Evolutionary conservation across 2,113 vertebrate genomes (phyloP).

Genomic region (Chascanopsetta lugubris): DNA sequence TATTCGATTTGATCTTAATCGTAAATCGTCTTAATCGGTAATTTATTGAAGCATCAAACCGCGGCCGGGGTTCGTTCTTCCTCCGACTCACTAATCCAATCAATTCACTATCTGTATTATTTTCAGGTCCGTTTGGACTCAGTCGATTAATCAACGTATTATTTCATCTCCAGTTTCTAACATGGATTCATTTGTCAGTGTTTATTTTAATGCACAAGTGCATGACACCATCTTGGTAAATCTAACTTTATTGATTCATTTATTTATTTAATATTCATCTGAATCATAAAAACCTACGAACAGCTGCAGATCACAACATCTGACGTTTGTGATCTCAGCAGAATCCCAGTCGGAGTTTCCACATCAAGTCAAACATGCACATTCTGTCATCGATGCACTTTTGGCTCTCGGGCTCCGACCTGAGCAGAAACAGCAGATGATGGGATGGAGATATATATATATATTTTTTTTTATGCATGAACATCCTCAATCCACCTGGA

Average conservation of each 20-base stretch:
- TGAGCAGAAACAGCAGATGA: background rate
- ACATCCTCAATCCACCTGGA: conserved; percentile 17
- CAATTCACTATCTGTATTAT: background rate
- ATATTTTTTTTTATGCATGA: background rate
- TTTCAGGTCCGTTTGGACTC: background rate
- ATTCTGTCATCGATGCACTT: background rate
- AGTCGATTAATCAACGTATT: background rate
- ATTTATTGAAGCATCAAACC: no score
- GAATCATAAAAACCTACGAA: background rate
- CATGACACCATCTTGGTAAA: no score
- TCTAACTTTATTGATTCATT: no score
- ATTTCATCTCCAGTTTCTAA: background rate
- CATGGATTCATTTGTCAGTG: no score
- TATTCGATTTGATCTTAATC: no score
- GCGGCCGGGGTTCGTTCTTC: no score
- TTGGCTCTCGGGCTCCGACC: no score
- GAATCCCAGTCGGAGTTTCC: background rate
- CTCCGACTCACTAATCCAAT: background rate
- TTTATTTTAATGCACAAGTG: no score
- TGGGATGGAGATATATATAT: no score
- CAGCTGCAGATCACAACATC: background rate
- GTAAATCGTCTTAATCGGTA: no score
- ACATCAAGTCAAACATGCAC: background rate
- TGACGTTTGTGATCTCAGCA: background rate
- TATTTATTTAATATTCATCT: no score